A percentile compares a stretch with the other conserved stretches of the same genome.
Conservation (phyloP, 1,140 invertebrate genomes). For the Drosophila tristis region DNA sequence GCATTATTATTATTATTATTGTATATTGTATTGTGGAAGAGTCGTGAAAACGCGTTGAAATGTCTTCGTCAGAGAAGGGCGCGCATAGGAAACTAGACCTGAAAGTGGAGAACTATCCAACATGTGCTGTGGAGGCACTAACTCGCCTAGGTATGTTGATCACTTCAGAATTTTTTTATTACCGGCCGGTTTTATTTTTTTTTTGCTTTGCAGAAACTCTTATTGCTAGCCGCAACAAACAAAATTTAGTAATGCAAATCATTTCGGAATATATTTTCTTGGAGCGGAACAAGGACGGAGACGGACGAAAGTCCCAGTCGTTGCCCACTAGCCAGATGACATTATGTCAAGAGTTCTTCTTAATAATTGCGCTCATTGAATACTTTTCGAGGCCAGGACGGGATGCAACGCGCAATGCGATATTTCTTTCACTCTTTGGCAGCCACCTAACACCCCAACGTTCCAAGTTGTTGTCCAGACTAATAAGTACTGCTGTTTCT, state of each 20-base stretch:
- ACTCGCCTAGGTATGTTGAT: conserved; percentile 86
- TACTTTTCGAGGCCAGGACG: conserved; percentile 89
- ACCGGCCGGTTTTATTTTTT: not conserved
- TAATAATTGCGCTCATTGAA: conserved; percentile 90
- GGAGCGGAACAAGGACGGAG: conserved; percentile 85
- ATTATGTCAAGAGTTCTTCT: conserved; percentile 90
- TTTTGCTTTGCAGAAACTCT: conserved; percentile 58
- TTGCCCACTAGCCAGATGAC: conserved; percentile 85
- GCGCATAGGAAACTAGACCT: conserved; percentile 85
- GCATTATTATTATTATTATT: too few relatives aligned
- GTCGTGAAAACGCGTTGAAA: too few relatives aligned
- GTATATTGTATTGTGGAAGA: too few relatives aligned
- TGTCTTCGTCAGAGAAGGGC: conserved; percentile 55
- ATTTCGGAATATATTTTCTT: conserved; percentile 93
- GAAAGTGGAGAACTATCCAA: conserved; percentile 85
- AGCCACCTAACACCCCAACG: conserved; percentile 88
- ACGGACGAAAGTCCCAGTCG: conserved; percentile 61
- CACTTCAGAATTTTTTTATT: not conserved
- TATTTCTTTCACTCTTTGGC: conserved; percentile 91
- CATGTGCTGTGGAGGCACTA: conserved; percentile 87
- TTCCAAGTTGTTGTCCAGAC: conserved; percentile 89
- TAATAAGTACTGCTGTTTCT: conserved; percentile 91
- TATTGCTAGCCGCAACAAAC: conserved; percentile 69
- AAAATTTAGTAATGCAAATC: conserved; percentile 88
- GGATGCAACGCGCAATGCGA: conserved; percentile 91